These are phyloP conservation scores for Hemibagrus guttatus DNA, from an alignment of 2,797 vertebrate species.

Conservation along the genomic window DNA sequence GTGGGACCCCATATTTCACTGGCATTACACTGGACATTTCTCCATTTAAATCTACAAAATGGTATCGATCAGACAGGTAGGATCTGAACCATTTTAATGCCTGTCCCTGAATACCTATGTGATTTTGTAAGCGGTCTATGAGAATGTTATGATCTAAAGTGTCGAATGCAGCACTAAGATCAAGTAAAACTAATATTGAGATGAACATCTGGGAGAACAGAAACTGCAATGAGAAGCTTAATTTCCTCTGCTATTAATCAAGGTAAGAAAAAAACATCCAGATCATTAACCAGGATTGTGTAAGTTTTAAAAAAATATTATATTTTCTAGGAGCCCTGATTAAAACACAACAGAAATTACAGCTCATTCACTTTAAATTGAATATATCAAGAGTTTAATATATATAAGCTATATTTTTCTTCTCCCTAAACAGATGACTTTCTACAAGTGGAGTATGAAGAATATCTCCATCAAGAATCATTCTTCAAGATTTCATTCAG, in stretches of 20 bases:
- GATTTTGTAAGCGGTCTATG: too few species aligned
- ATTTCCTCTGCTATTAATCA: not conserved
- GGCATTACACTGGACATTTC: too few species aligned
- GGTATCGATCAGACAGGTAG: too few species aligned
- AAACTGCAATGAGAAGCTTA: slow-evolving; percentile 2
- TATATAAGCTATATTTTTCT: not conserved
- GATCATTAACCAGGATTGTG: not conserved
- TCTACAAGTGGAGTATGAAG: not conserved
- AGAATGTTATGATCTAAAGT: too few species aligned
- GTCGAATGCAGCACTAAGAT: too few species aligned
- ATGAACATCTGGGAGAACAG: not conserved
- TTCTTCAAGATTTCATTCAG: not conserved
- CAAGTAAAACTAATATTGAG: too few species aligned
- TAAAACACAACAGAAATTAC: not conserved
- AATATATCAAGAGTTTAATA: not conserved
- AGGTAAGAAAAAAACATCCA: not conserved
- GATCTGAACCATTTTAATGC: too few species aligned
- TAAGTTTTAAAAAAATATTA: not conserved
- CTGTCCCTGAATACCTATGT: too few species aligned
- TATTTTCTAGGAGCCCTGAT: not conserved
- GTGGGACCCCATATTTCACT: too few species aligned
- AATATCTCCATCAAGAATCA: not conserved
- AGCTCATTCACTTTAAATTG: not conserved
- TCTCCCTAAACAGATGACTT: not conserved
- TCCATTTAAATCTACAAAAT: too few species aligned